A percentile compares a stretch with the other conserved stretches of the same genome.
These are phyloP conservation scores for Mythimna pallens DNA, from an alignment of 2,888 invertebrate species.

Conservation along the genomic window DNA sequence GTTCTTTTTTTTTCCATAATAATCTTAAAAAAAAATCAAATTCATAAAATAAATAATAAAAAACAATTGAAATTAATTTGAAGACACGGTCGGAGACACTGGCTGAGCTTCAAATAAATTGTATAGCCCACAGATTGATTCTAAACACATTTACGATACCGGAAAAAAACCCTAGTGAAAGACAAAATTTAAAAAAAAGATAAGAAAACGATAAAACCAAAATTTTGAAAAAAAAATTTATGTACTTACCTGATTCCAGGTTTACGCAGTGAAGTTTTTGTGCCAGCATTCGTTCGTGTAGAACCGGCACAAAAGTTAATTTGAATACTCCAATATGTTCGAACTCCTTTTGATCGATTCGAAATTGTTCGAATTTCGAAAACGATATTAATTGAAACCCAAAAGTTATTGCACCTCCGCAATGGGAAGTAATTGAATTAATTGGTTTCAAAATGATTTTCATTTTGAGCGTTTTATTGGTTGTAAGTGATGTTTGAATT, in stretches of 20 bases:
- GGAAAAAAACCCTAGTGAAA: no score
- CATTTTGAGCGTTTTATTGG: conserved; percentile 47
- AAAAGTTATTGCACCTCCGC: conserved; percentile 58
- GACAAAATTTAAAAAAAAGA: no score
- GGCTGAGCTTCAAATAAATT: no score
- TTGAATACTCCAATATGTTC: conserved; percentile 54
- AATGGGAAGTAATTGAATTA: conserved; percentile 57
- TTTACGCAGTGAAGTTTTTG: conserved; percentile 19
- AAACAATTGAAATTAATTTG: no score
- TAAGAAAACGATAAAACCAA: no score
- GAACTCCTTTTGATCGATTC: conserved; percentile 53
- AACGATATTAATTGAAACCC: conserved; percentile 59
- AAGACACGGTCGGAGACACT: no score
- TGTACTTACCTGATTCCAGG: background rate
- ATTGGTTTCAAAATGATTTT: conserved; percentile 48
- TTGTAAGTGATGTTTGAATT: conserved; percentile 46
- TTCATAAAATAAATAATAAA: no score
- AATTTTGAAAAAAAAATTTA: background rate
- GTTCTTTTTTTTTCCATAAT: no score
- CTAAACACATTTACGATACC: no score
- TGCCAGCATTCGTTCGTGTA: conserved; percentile 20
- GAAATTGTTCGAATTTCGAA: conserved; percentile 54
- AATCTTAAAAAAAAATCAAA: no score
- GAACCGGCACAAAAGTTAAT: conserved; percentile 53
- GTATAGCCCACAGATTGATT: no score